Evolutionary conservation across 2,888 invertebrate species (phyloP).

Genomic region (Sminthurides aquaticus): DNA sequence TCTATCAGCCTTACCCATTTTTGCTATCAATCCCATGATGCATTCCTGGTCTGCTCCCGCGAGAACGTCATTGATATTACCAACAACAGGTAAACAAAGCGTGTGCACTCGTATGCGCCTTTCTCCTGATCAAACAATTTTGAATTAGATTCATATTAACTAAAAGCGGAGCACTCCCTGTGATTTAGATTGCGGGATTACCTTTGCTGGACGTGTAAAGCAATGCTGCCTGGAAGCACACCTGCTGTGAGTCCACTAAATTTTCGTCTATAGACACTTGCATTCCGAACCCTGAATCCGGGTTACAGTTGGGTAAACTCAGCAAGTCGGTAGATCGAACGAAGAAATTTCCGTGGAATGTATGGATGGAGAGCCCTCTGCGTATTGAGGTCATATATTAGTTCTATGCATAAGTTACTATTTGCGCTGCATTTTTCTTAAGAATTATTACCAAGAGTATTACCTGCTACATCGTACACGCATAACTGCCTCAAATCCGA

Average conservation of each 20-base stretch:
- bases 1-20: conserved; percentile 69
- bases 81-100: conserved; percentile 81
- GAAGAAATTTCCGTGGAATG: conserved; percentile 99
- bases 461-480: conserved; percentile 85
- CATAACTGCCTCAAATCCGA: conserved; percentile 99
- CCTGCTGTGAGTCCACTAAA: conserved; percentile 72
- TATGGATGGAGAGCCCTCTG: conserved; percentile 85
- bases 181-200: too few relatives aligned
- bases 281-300: conserved; percentile 96
- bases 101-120: conserved; percentile 96
- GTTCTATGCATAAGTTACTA: too few relatives aligned
- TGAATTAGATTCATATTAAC: too few relatives aligned
- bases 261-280: conserved; percentile 92
- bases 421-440: too few relatives aligned
- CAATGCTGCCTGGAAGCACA: conserved; percentile 95
- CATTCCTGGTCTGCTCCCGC: conserved; percentile 88
- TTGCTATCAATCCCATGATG: conserved; percentile 81
- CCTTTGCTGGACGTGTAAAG: conserved; percentile 92
- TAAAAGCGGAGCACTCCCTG: too few relatives aligned
- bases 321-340: conserved; percentile 94
- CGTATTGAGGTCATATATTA: too few relatives aligned
- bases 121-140: conserved; percentile 59
- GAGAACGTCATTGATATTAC: conserved; percentile 75
- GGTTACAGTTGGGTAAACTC: conserved; percentile 92
- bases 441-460: too few relatives aligned